phyloP scores from a whole-genome alignment of 2,113 vertebrate species.

The Nannospalax galili region DNA sequence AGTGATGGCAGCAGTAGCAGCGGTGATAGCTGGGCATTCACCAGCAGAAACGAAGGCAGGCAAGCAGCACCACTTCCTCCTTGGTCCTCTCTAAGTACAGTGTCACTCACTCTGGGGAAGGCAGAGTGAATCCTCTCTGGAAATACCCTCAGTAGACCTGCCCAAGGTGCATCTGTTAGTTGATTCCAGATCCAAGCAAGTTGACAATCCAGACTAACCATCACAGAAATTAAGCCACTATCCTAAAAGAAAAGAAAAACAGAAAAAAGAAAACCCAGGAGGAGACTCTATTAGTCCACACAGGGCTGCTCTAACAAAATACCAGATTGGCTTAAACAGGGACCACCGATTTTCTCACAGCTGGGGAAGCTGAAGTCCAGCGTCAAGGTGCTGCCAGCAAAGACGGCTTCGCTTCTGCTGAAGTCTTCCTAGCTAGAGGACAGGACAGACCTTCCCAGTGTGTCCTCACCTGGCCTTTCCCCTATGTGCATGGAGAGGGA shows the following conservation, averaged over 20 bases:
- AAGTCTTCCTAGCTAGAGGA: background rate
- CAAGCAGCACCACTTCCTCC: background rate
- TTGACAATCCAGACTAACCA: background rate
- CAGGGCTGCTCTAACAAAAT: background rate
- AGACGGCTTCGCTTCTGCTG: background rate
- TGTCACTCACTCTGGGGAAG: background rate
- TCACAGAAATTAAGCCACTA: background rate
- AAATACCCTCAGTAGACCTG: background rate
- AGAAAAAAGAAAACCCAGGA: background rate
- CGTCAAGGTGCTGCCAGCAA: background rate
- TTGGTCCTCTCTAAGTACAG: background rate
- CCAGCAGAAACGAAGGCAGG: background rate
- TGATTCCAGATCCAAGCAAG: background rate
- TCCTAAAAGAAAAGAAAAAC: background rate
- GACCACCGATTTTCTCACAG: background rate
- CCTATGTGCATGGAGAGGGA: background rate
- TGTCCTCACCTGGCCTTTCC: background rate
- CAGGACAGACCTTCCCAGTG: background rate
- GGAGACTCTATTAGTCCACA: background rate
- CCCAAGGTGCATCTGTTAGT: background rate
- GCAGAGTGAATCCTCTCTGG: background rate
- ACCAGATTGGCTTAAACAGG: background rate
- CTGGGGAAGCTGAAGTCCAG: background rate
- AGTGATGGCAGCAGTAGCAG: no score
- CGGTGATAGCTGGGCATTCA: background rate